Conservation (phyloP, 2,888 invertebrate species). For the Mechanitis mazaeus region DNA sequence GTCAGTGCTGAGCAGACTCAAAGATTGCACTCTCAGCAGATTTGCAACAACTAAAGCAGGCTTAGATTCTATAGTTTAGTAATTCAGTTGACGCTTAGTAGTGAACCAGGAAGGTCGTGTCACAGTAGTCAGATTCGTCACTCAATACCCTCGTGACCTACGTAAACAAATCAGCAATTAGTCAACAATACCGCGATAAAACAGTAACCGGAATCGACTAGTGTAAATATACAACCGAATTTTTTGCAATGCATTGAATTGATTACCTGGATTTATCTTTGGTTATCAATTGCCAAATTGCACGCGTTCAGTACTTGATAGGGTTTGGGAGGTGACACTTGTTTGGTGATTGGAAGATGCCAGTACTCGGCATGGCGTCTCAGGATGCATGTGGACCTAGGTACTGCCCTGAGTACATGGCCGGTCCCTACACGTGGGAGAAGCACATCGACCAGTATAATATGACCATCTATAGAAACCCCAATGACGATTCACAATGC, state of each 20-base stretch:
- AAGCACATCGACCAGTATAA: constrained; percentile 49
- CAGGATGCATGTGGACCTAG: constrained; percentile 59
- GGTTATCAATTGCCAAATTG: constrained; percentile 36
- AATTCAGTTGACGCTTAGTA: constrained; percentile 45
- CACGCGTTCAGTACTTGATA: constrained; percentile 42
- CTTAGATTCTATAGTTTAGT: constrained; percentile 31
- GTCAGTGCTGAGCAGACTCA: constrained; percentile 46
- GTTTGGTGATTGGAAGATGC: constrained; percentile 56
- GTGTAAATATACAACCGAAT: not conserved
- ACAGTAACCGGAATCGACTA: not conserved
- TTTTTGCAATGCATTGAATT: constrained; percentile 29
- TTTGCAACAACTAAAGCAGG: constrained; percentile 40
- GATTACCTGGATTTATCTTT: constrained; percentile 50
- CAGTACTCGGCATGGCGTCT: constrained; percentile 60
- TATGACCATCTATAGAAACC: constrained; percentile 42
- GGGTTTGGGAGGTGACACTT: constrained; percentile 41
- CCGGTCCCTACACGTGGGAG: constrained; percentile 51
- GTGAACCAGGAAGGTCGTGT: constrained; percentile 51
- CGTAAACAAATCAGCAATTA: constrained; percentile 39
- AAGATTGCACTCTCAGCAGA: constrained; percentile 47
- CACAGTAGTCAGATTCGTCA: constrained; percentile 25
- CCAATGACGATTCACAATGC: constrained; percentile 34
- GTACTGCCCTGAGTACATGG: constrained; percentile 52
- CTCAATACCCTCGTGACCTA: constrained; percentile 38
- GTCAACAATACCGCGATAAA: constrained; percentile 28